These are phyloP conservation scores for Bucco capensis DNA, from an alignment of 2,113 vertebrate species.

Conservation along the genomic window DNA sequence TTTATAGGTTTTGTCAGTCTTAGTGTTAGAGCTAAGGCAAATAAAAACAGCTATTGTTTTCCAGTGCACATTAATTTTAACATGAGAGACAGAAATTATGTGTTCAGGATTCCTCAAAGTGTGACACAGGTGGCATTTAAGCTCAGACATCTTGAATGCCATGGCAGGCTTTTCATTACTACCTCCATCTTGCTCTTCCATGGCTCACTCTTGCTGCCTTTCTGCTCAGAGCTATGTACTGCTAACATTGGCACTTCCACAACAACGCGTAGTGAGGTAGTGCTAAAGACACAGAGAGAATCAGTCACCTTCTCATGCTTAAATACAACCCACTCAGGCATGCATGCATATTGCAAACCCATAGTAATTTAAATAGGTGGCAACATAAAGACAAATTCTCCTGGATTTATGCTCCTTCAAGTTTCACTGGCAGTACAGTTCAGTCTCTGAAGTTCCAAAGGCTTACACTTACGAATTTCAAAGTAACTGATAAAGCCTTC, in stretches of 20 bases:
- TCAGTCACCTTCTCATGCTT: neutral
- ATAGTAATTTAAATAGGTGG: neutral
- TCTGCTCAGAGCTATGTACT: neutral
- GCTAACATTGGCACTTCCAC: neutral
- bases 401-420: neutral
- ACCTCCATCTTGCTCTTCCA: neutral
- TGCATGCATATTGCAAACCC: neutral
- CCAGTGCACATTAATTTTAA: neutral
- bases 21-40: neutral
- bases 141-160: neutral
- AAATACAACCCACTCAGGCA: neutral
- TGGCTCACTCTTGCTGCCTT: neutral
- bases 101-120: neutral
- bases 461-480: neutral
- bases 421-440: neutral
- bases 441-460: neutral
- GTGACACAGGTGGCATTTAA: neutral
- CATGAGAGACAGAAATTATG: neutral
- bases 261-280: accelerated
- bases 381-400: neutral
- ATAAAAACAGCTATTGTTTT: neutral
- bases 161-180: neutral
- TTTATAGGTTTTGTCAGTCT: neutral
- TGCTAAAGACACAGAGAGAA: neutral
- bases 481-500: neutral